Base-by-base conservation (phyloP, 2,888 invertebrate genomes). In the Beris morrisii region DNA sequence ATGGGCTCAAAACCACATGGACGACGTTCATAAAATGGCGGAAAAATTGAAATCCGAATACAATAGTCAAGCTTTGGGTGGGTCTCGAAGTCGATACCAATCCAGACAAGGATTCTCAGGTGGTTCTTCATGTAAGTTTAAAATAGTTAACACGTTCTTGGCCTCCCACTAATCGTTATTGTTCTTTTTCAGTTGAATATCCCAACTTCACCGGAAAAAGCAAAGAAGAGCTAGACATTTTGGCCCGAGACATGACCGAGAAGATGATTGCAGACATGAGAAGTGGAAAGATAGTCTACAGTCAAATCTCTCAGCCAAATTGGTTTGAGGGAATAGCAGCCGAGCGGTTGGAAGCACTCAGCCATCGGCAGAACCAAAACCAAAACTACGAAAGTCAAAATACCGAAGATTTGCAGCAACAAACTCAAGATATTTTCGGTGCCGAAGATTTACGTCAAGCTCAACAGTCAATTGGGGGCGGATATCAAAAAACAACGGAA, bases 321-420 rank as follows among this genome's bases (percentile, higher is more conserved):
- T 81, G 76, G 69, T 81, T 81, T 64, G 81, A 81, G 64, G 71
- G 73, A 31, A 76, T 77, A 56, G 77, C 79, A 0, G 75, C 75
- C 0, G 72, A 75, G 9, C 67, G 73, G 4, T 69, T 81, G 38
- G 74, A 79, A 48, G 71, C 72, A 58, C 67, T 73, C 6, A 70
- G 65, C 7, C 64, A 64, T 0, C 68, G 68, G 5, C 68, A 69
- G 5, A 64, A 68, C 5, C 71, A 71, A 30, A 70, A 72, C 66
- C 70, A 52, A 71, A 73, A 5, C 65, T 71, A 38, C 69, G 70
- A 59, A 65, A 70, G 46, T 15, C 58, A 59, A 48, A 11, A n/a
- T 73, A 9, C 76, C 77, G 13, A 58, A 76, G 78, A 38, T 59
- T 50, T 46, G 11, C 45, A 50, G 5, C 68, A 68, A 45, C 65